Conservation (phyloP, 2,797 vertebrate species). For the Odontamblyopus rebecca region DNA sequence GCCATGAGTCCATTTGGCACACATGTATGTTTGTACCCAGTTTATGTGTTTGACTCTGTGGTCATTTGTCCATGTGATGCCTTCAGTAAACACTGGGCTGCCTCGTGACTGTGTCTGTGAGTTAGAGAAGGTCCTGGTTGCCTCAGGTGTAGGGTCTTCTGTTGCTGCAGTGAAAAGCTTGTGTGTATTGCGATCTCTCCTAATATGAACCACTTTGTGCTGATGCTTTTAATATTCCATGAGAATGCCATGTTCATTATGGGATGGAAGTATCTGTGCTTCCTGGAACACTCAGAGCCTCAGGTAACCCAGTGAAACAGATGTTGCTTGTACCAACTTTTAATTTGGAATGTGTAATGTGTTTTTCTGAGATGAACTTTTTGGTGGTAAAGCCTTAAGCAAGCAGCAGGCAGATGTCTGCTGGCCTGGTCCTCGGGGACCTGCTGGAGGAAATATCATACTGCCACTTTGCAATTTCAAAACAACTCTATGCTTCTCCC, state of each 20-base stretch:
- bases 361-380: constrained; percentile 9
- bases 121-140: too few species aligned
- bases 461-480: constrained; percentile 16
- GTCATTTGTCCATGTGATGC: too few species aligned
- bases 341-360: constrained; percentile 12
- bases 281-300: constrained; percentile 43
- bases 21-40: too few species aligned
- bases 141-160: not conserved
- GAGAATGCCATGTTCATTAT: constrained; percentile 40
- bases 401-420: constrained; percentile 24
- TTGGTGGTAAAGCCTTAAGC: constrained; percentile 24
- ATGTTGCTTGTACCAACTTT: constrained; percentile 37
- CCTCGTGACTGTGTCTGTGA: too few species aligned
- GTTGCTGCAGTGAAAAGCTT: not conserved
- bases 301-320: constrained; percentile 45
- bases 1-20: too few species aligned
- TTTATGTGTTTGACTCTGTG: too few species aligned
- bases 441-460: constrained; percentile 16
- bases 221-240: constrained; percentile 44
- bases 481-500: not conserved
- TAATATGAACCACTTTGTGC: constrained; percentile 7
- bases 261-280: constrained; percentile 39
- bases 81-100: too few species aligned
- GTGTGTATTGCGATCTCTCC: not conserved
- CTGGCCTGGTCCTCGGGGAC: constrained; percentile 29